phyloP scores from a whole-genome alignment of 2,888 invertebrate genomes.

The Ceraclea dissimilis region DNA sequence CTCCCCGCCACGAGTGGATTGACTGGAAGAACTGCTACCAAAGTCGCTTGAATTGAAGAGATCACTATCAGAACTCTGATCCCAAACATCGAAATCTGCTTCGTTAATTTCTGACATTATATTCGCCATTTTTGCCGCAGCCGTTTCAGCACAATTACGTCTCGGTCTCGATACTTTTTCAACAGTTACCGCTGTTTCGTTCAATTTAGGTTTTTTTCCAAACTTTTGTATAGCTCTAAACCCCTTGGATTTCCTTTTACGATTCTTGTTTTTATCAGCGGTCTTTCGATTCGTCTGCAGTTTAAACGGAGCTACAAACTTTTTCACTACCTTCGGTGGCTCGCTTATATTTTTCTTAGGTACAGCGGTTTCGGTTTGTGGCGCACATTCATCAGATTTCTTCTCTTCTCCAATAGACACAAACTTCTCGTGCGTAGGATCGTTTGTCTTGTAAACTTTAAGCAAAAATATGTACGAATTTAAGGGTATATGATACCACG shows the following conservation, averaged over 20 bases:
- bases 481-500: constrained; percentile 6
- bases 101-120: background rate
- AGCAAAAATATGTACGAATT: constrained; percentile 1
- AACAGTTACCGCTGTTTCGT: background rate
- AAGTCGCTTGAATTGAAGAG: constrained; percentile 15
- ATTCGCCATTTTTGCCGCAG: constrained; percentile 1
- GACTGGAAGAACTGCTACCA: constrained; percentile 8
- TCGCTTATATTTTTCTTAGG: background rate
- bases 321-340: background rate
- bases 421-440: background rate
- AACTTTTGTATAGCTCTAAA: background rate
- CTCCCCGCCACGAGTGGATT: background rate
- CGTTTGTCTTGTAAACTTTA: constrained; percentile 4
- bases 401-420: too few species aligned
- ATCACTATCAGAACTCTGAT: constrained; percentile 14
- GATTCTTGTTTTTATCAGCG: too few species aligned
- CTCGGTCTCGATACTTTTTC: background rate
- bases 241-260: too few species aligned
- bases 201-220: background rate
- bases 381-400: too few species aligned
- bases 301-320: background rate
- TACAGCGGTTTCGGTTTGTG: too few species aligned
- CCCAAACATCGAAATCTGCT: constrained; percentile 15
- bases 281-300: too few species aligned
- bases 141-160: constrained; percentile 4